A percentile compares a stretch with the other conserved stretches of the same genome.
phyloP scores from a whole-genome alignment of 1,140 invertebrate genomes.

The Bombus difficillimus region DNA sequence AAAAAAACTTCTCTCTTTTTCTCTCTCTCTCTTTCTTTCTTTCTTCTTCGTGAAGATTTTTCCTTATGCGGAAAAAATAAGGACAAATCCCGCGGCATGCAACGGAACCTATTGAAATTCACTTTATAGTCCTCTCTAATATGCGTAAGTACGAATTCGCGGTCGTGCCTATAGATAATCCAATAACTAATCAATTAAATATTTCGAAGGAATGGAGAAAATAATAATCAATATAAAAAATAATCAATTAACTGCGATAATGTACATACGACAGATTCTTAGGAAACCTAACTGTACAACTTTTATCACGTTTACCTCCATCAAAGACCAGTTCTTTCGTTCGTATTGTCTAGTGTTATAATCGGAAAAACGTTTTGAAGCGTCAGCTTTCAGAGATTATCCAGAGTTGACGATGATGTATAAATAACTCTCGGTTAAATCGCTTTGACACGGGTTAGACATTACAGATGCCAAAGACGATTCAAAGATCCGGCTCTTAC shows the following conservation, averaged over 20 bases:
- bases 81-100: not conserved
- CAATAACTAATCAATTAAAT: not conserved
- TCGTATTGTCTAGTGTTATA: slow-evolving; percentile 61
- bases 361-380: slow-evolving; percentile 51
- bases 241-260: not conserved
- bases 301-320: not conserved
- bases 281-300: slow-evolving; percentile 33
- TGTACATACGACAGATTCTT: slow-evolving; percentile 5
- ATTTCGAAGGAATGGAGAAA: not conserved
- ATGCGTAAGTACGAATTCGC: not conserved
- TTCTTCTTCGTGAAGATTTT: not conserved
- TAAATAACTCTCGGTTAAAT: slow-evolving; percentile 29
- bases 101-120: slow-evolving; percentile 6
- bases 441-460: not conserved
- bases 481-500: not conserved
- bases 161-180: not conserved
- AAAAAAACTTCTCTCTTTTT: slow-evolving; percentile 12
- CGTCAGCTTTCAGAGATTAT: slow-evolving; percentile 30
- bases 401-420: slow-evolving; percentile 13
- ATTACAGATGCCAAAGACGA: not conserved
- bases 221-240: not conserved
- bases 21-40: too few species aligned
- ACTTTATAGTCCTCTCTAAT: slow-evolving; percentile 11
- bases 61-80: not conserved
- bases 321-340: slow-evolving; percentile 44